Conservation (phyloP, 1,140 invertebrate genomes). For the Onthophagus taurus region DNA sequence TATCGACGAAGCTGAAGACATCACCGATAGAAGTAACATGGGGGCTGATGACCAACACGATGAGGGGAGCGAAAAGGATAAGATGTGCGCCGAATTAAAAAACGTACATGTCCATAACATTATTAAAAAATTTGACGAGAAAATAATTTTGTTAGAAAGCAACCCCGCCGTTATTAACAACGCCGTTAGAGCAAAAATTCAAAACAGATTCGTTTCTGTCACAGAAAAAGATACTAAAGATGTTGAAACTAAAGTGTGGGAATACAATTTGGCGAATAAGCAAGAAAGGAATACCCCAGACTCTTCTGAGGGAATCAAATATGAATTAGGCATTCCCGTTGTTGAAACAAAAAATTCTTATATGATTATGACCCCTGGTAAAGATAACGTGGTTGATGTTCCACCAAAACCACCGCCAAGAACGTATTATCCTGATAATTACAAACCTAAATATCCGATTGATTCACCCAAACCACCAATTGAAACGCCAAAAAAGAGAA, state of each 20-base stretch:
- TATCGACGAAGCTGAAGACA: constrained; percentile 35
- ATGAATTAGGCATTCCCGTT: constrained; percentile 27
- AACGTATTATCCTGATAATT: constrained; percentile 22
- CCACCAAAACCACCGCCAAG: constrained; percentile 39
- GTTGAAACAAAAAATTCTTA: constrained; percentile 14
- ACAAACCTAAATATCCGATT: constrained; percentile 28
- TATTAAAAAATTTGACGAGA: constrained; percentile 34
- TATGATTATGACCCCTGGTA: background rate
- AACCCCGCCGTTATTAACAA: background rate
- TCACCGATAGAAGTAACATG: constrained; percentile 33
- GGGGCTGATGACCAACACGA: constrained; percentile 17
- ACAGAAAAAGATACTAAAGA: constrained; percentile 11
- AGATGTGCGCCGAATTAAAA: constrained; percentile 24
- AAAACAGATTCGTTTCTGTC: background rate
- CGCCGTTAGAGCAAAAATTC: constrained; percentile 3
- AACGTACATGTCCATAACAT: constrained; percentile 35
- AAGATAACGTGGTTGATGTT: constrained; percentile 21
- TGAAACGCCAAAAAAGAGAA: background rate
- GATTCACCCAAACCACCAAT: constrained; percentile 22
- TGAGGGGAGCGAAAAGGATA: background rate
- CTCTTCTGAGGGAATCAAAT: constrained; percentile 18
- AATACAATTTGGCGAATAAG: background rate
- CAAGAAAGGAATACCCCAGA: background rate
- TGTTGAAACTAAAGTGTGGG: constrained; percentile 12
- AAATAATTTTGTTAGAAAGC: constrained; percentile 1